Percentiles rank a stretch among this genome's conserved stretches.
phyloP scores from a whole-genome alignment of 2,888 invertebrate genomes.

The Clanis bilineata region DNA sequence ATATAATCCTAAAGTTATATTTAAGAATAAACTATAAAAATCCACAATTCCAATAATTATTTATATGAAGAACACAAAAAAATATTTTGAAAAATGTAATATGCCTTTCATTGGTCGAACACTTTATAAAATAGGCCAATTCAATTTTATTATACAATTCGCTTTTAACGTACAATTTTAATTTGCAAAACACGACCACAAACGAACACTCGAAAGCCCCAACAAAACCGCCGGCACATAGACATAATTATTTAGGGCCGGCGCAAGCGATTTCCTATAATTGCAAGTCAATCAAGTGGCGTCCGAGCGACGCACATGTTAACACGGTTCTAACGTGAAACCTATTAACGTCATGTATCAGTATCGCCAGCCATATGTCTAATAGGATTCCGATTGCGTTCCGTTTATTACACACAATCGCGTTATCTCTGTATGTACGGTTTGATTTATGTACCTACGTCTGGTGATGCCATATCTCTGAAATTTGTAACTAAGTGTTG shows the following conservation, averaged over 20 bases:
- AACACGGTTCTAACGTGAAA: conserved; percentile 58
- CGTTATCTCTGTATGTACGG: conserved; percentile 46
- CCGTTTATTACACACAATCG: conserved; percentile 72
- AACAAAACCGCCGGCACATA: conserved; percentile 2
- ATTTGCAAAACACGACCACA: neutral
- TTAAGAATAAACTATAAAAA: too few relatives aligned
- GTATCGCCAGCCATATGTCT: conserved; percentile 63
- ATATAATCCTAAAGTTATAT: too few relatives aligned
- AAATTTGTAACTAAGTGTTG: too few relatives aligned
- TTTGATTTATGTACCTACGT: conserved; percentile 20
- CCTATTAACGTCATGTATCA: conserved; percentile 65
- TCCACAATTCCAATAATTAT: too few relatives aligned
- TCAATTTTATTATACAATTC: neutral
- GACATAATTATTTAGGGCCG: conserved; percentile 15
- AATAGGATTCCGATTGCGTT: conserved; percentile 73
- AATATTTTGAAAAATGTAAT: too few relatives aligned
- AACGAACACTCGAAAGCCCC: neutral
- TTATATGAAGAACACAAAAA: too few relatives aligned
- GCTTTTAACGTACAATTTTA: neutral
- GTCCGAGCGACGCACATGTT: conserved; percentile 36
- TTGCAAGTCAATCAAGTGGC: conserved; percentile 40
- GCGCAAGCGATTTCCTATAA: conserved; percentile 21
- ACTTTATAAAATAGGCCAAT: too few relatives aligned
- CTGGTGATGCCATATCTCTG: too few relatives aligned
- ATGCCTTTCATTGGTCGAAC: too few relatives aligned